These are phyloP conservation scores for Dicycla oo DNA, from an alignment of 2,888 invertebrate species.

Conservation along the genomic window DNA sequence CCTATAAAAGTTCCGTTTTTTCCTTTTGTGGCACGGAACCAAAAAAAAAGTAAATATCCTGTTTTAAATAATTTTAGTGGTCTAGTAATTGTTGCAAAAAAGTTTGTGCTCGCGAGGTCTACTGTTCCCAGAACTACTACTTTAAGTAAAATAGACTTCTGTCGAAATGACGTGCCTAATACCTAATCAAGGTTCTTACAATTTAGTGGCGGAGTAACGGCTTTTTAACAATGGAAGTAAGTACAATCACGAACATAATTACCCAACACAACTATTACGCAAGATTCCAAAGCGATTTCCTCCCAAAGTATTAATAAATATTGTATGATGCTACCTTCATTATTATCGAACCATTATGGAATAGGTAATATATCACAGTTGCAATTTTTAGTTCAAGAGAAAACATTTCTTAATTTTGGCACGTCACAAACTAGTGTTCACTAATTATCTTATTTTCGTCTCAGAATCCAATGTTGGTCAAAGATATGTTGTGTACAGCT, in stretches of 20 bases:
- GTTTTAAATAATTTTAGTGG: too few species aligned
- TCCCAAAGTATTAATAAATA: not conserved
- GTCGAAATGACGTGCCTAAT: not conserved
- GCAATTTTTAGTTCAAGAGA: not conserved
- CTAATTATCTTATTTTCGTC: not conserved
- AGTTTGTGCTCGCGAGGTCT: too few species aligned
- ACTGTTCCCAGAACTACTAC: too few species aligned
- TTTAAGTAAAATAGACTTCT: not conserved
- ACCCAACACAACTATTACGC: not conserved
- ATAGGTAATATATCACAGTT: not conserved
- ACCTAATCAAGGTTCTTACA: not conserved
- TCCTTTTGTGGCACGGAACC: too few species aligned
- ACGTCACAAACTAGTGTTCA: not conserved
- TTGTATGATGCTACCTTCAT: not conserved
- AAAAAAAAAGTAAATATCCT: too few species aligned
- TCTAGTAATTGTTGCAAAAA: too few species aligned
- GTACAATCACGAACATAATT: too few species aligned
- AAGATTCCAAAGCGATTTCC: not conserved
- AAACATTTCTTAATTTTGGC: not conserved
- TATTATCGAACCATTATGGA: not conserved
- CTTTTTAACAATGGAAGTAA: too few species aligned
- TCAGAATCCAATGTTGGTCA: constrained; percentile 65
- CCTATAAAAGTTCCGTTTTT: too few species aligned
- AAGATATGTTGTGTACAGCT: constrained; percentile 74
- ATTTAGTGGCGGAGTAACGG: not conserved